Evolutionary conservation across 64 coral and sea anemone species (phyloP).

Genomic region (Porites lutea): DNA sequence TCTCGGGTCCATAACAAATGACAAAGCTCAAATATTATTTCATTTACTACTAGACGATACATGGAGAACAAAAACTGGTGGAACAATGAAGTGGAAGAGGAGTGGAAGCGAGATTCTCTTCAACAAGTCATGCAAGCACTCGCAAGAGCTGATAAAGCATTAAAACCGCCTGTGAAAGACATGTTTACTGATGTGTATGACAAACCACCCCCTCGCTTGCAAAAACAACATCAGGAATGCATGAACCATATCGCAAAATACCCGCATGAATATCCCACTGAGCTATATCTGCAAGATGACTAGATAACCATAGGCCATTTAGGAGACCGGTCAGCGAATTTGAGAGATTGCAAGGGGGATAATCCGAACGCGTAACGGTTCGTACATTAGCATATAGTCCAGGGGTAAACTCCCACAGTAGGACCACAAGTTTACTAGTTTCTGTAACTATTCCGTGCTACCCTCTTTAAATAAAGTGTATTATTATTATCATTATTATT

Average conservation of each 20-base stretch:
- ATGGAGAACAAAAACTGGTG: constrained; percentile 95
- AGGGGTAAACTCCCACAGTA: too few relatives aligned
- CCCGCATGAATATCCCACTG: constrained; percentile 91
- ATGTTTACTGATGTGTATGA: constrained; percentile 94
- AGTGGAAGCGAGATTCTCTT: constrained; percentile 94
- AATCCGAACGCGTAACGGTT: too few relatives aligned
- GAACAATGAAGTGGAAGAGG: constrained; percentile 83
- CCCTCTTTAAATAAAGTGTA: too few relatives aligned
- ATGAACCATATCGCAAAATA: constrained; percentile 90
- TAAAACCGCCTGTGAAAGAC: constrained; percentile 89
- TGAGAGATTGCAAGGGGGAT: too few relatives aligned
- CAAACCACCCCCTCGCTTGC: constrained; percentile 56
- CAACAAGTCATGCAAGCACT: constrained; percentile 96
- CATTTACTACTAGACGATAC: constrained; percentile 62
- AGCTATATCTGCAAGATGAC: constrained; percentile 65
- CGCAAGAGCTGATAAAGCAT: constrained; percentile 85
- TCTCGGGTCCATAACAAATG: too few relatives aligned
- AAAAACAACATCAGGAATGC: constrained; percentile 89
- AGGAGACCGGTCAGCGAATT: too few relatives aligned
- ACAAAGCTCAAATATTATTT: too few relatives aligned
- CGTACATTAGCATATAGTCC: too few relatives aligned
- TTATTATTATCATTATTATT: too few relatives aligned
- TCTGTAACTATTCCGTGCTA: too few relatives aligned
- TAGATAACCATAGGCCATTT: not conserved
- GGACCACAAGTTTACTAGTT: too few relatives aligned